These are phyloP conservation scores for Heptranchias perlo DNA, from an alignment of 2,113 vertebrate species.

Conservation along the genomic window DNA sequence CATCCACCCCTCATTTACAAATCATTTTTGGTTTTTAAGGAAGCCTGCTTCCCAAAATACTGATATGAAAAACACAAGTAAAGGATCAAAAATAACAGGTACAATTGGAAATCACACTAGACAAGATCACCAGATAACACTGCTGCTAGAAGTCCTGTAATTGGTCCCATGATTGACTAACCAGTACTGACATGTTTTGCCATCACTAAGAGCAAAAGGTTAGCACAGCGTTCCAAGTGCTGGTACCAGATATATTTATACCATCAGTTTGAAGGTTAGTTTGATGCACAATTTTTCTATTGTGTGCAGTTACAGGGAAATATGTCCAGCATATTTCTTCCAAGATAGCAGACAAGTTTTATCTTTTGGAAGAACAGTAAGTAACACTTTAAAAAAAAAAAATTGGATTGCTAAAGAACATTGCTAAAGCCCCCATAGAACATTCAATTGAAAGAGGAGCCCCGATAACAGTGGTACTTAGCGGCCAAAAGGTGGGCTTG, in stretches of 20 bases:
- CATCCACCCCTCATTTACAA: neutral
- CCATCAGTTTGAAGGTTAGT: neutral
- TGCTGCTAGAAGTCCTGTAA: neutral
- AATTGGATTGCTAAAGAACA: neutral
- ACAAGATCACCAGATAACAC: slow-evolving; percentile 1
- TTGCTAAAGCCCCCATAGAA: neutral
- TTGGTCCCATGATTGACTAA: slow-evolving; percentile 9
- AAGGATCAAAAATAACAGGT: neutral
- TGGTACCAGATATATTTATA: neutral
- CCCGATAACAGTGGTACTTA: neutral
- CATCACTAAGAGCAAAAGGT: neutral
- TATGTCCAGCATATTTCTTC: slow-evolving; percentile 31
- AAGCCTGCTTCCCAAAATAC: slow-evolving; percentile 37
- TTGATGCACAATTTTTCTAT: neutral
- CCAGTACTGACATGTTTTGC: neutral
- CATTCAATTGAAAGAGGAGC: neutral
- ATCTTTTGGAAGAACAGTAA: neutral
- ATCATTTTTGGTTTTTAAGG: slow-evolving; percentile 25
- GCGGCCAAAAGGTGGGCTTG: neutral
- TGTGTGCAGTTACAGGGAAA: neutral
- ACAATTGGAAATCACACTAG: neutral
- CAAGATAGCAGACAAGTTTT: neutral
- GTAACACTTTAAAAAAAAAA: neutral
- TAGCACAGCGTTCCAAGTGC: neutral
- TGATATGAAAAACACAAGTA: slow-evolving; percentile 27